phyloP scores from a whole-genome alignment of 2,797 vertebrate genomes.

The Lindbergichthys nudifrons region DNA sequence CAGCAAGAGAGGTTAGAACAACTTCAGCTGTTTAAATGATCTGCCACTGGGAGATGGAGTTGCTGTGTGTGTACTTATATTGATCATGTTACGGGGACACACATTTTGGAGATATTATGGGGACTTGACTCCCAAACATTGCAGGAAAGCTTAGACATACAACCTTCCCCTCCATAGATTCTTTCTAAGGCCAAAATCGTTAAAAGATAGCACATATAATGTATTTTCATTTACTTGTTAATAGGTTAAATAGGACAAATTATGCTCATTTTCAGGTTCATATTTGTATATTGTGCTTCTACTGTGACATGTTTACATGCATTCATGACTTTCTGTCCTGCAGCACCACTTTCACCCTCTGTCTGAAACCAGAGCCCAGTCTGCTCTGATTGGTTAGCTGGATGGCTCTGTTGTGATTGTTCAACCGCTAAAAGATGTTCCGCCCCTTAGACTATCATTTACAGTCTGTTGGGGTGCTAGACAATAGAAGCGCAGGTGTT shows the following conservation, averaged over 20 bases:
- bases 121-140: neutral
- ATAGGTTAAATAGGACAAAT: neutral
- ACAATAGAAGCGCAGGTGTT: too few relatives aligned
- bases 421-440: too few relatives aligned
- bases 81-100: neutral
- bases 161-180: neutral
- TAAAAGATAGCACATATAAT: neutral
- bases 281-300: too few relatives aligned
- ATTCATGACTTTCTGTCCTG: too few relatives aligned
- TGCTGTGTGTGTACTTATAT: neutral
- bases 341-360: too few relatives aligned
- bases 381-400: too few relatives aligned
- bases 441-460: too few relatives aligned
- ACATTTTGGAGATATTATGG: neutral
- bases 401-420: too few relatives aligned
- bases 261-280: too few relatives aligned
- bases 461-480: too few relatives aligned
- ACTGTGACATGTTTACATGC: too few relatives aligned
- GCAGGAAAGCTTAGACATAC: neutral
- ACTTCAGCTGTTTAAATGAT: slow-evolving; percentile 33
- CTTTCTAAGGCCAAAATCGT: neutral
- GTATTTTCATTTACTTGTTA: neutral
- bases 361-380: too few relatives aligned
- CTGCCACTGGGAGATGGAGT: slow-evolving; percentile 10
- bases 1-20: slow-evolving; percentile 12